Conservation (phyloP, 2,888 invertebrate genomes). For the Diploptera punctata region DNA sequence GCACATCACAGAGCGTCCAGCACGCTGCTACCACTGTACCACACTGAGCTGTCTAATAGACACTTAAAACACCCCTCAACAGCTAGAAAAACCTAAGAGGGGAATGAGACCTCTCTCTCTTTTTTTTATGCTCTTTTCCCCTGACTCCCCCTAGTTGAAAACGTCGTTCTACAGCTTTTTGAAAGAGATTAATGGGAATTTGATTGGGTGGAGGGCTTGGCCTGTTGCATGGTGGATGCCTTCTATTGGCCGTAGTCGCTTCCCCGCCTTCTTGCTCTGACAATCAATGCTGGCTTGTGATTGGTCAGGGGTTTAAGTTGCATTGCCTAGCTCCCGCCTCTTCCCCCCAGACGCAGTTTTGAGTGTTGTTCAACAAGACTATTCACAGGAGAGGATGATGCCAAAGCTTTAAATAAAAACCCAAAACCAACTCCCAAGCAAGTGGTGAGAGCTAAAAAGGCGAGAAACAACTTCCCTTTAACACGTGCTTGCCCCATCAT, state of each 20-base stretch:
- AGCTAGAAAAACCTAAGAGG: constrained; percentile 17
- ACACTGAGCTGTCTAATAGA: constrained; percentile 26
- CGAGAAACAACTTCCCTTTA: not conserved
- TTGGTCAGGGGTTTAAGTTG: constrained; percentile 36
- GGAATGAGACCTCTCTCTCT: constrained; percentile 23
- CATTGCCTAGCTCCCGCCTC: constrained; percentile 29
- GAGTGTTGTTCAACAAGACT: constrained; percentile 42
- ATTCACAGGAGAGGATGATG: constrained; percentile 35
- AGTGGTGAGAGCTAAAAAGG: constrained; percentile 1
- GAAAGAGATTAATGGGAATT: constrained; percentile 61
- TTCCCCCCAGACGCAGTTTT: constrained; percentile 28
- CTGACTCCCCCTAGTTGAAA: constrained; percentile 21
- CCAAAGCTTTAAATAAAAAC: constrained; percentile 32
- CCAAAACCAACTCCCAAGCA: constrained; percentile 1
- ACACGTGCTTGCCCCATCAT: too few species aligned
- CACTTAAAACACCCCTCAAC: constrained; percentile 27
- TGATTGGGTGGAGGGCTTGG: constrained; percentile 53
- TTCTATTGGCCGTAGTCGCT: constrained; percentile 37
- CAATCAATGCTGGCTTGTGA: constrained; percentile 26
- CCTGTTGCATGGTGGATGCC: constrained; percentile 21
- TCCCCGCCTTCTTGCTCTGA: constrained; percentile 39
- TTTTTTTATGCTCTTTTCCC: constrained; percentile 13
- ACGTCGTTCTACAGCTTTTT: constrained; percentile 49
- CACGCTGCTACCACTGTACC: not conserved
- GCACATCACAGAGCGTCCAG: not conserved